Conservation (phyloP, 2,797 vertebrate genomes). For the Zenarchopterus dispar region DNA sequence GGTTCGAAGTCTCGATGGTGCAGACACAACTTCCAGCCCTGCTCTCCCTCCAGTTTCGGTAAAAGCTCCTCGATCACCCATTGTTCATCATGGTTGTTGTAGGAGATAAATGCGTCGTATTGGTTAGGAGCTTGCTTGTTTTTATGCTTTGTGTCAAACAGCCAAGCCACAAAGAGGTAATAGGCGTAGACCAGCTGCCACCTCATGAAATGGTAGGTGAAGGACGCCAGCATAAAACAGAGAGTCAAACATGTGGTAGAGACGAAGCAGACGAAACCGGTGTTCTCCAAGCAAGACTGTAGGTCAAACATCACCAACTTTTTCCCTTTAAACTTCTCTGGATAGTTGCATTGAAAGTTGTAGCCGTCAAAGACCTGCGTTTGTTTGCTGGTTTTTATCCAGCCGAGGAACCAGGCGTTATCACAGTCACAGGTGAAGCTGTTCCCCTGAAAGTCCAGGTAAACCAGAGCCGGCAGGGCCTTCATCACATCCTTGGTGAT, state of each 20-base stretch:
- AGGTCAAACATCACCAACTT: conserved; percentile 64
- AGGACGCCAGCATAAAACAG: conserved; percentile 49
- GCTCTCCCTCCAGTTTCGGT: conserved; percentile 75
- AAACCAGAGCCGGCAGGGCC: conserved; percentile 55
- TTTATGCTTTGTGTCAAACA: conserved; percentile 56
- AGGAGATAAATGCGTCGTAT: conserved; percentile 82
- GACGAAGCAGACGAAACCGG: conserved; percentile 55
- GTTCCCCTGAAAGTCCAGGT: conserved; percentile 66
- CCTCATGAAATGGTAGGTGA: conserved; percentile 67
- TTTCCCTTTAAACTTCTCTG: conserved; percentile 30
- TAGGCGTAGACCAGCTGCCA: conserved; percentile 75
- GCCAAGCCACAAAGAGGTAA: conserved; percentile 68
- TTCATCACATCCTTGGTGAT: conserved; percentile 24
- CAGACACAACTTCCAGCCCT: conserved; percentile 80
- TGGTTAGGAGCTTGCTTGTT: conserved; percentile 34
- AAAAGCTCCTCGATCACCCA: conserved; percentile 75
- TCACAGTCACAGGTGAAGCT: conserved; percentile 74
- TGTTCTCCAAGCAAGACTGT: conserved; percentile 33
- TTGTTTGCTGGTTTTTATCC: conserved; percentile 35
- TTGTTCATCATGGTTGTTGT: conserved; percentile 75
- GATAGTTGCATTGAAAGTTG: conserved; percentile 69
- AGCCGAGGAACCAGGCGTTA: conserved; percentile 62
- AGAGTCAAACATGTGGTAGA: conserved; percentile 33
- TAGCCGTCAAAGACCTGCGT: conserved; percentile 70
- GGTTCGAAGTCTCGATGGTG: conserved; percentile 82